Conservation (phyloP, 2,113 vertebrate genomes). For the Felis catus region DNA sequence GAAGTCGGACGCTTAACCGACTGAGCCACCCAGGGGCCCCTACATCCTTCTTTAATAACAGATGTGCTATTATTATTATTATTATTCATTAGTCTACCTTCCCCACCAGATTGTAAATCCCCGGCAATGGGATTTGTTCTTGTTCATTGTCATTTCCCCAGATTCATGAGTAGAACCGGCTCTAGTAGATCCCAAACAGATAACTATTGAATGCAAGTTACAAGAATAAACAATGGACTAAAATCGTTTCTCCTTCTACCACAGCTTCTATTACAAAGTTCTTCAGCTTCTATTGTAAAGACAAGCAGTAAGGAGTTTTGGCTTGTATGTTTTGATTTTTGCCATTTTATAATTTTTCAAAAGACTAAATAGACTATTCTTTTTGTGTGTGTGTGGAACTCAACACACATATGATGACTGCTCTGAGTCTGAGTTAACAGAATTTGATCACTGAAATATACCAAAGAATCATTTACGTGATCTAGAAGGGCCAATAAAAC, state of each 20-base stretch:
- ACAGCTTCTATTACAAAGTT: background rate
- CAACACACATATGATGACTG: background rate
- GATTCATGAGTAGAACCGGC: background rate
- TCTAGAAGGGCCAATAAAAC: background rate
- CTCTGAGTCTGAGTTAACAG: background rate
- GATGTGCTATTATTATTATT: background rate
- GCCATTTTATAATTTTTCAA: background rate
- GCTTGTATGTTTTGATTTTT: background rate
- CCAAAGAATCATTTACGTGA: background rate
- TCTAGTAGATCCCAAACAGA: background rate
- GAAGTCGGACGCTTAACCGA: no score
- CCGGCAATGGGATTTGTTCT: background rate
- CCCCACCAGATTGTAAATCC: background rate
- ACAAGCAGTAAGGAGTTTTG: background rate
- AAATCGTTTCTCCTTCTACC: background rate
- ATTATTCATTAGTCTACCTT: background rate
- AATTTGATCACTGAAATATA: background rate
- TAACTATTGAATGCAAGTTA: background rate
- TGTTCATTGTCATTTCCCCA: background rate
- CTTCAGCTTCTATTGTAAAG: background rate
- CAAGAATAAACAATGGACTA: background rate
- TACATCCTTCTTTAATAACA: background rate
- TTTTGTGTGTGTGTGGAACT: background rate
- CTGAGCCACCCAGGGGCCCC: no score
- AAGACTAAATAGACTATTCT: background rate